These are phyloP conservation scores for Eledone cirrhosa DNA, from an alignment of 2,888 invertebrate genomes.

Conservation along the genomic window DNA sequence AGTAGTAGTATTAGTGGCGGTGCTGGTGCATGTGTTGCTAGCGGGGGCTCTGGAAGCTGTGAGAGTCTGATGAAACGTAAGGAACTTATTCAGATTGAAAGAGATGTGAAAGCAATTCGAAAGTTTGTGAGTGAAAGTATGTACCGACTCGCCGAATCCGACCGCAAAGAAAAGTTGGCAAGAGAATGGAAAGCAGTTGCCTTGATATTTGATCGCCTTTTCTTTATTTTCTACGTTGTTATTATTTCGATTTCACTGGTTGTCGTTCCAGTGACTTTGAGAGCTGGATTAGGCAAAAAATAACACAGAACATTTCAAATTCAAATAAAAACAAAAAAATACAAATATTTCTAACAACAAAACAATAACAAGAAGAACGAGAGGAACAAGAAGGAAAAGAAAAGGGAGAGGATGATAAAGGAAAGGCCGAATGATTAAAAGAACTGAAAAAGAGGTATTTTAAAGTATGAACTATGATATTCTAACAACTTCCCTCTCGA, in stretches of 20 bases:
- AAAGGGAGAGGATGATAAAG: not conserved
- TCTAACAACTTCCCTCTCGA: too few species aligned
- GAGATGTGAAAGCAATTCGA: slow-evolving; percentile 50
- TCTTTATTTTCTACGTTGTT: slow-evolving; percentile 61
- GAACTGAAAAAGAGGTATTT: too few species aligned
- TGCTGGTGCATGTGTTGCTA: not conserved
- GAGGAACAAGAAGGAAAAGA: not conserved
- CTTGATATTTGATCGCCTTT: slow-evolving; percentile 63
- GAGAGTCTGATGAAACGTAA: slow-evolving; percentile 8
- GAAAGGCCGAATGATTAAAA: not conserved
- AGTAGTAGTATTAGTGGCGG: not conserved
- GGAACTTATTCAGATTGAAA: slow-evolving; percentile 41
- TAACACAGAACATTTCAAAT: too few species aligned
- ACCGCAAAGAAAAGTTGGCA: slow-evolving; percentile 56
- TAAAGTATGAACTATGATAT: too few species aligned
- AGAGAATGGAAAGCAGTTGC: slow-evolving; percentile 64
- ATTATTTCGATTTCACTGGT: slow-evolving; percentile 59
- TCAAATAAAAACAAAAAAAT: too few species aligned
- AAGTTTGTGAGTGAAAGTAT: slow-evolving; percentile 51
- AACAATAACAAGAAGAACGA: too few species aligned
- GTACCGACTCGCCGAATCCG: slow-evolving; percentile 57
- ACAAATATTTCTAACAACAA: too few species aligned
- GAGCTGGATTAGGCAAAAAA: not conserved
- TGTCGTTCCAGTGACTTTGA: slow-evolving; percentile 39
- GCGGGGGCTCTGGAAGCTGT: not conserved